phyloP scores from a whole-genome alignment of 1,140 invertebrate species.

The Apis florea region DNA sequence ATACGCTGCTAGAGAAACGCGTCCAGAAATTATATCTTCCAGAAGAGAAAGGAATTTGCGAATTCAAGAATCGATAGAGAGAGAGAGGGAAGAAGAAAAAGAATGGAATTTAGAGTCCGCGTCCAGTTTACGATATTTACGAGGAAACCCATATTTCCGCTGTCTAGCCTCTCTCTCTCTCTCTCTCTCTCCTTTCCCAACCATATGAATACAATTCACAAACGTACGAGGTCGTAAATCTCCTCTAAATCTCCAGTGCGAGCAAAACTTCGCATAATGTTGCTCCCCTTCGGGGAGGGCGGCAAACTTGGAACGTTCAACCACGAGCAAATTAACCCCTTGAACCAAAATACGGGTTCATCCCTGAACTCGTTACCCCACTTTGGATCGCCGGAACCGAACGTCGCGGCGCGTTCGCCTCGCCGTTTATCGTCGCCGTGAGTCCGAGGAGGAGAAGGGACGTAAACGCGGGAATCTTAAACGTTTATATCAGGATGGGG shows the following conservation, averaged over 20 bases:
- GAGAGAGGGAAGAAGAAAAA: too few species aligned
- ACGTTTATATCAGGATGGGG: conserved; percentile 70
- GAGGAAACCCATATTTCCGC: not conserved
- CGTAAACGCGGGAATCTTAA: conserved; percentile 65
- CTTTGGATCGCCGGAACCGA: not conserved
- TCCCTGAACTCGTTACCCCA: not conserved
- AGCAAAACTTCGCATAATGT: not conserved
- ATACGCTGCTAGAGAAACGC: too few species aligned
- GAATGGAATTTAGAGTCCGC: not conserved
- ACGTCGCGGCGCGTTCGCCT: conserved; percentile 16
- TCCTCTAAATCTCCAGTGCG: not conserved
- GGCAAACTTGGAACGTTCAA: conserved; percentile 11
- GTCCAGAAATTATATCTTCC: not conserved
- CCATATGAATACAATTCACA: not conserved
- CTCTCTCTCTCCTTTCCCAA: too few species aligned
- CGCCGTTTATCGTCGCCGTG: conserved; percentile 21
- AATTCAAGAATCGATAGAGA: not conserved
- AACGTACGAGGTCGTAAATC: conserved; percentile 20
- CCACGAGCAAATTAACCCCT: not conserved
- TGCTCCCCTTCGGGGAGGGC: not conserved
- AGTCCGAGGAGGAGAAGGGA: not conserved
- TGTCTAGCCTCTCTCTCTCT: too few species aligned
- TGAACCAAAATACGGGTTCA: not conserved
- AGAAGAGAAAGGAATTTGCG: not conserved
- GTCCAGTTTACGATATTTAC: not conserved